Evolutionary conservation across 2,113 vertebrate genomes (phyloP).

Genomic region (Lonchura striata): DNA sequence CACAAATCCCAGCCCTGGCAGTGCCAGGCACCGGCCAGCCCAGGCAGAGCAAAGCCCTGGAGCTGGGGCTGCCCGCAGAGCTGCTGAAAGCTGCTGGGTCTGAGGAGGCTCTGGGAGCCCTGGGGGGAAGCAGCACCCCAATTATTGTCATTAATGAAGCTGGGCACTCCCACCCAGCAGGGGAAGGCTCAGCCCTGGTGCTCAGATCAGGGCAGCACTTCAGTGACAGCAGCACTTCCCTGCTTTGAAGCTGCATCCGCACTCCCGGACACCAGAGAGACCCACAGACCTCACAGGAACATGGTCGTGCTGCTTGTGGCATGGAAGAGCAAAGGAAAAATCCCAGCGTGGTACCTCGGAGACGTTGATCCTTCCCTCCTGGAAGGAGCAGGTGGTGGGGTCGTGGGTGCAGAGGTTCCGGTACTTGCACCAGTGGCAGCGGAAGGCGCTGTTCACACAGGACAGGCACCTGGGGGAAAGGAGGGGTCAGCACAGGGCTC

Average conservation of each 20-base stretch:
- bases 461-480: conserved; percentile 87
- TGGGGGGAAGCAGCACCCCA: neutral
- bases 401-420: conserved; percentile 96
- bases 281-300: fast-evolving
- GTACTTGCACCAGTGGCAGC: conserved; percentile 99
- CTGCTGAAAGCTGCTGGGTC: fast-evolving
- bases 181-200: neutral
- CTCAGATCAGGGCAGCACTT: neutral
- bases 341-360: conserved; percentile 80
- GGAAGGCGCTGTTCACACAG: conserved; percentile 96
- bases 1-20: neutral
- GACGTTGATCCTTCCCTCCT: conserved; percentile 93
- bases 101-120: neutral
- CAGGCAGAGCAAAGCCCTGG: neutral
- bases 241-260: neutral
- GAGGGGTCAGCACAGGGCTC: neutral
- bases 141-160: neutral
- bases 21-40: neutral
- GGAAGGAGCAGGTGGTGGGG: conserved; percentile 96
- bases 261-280: fast-evolving
- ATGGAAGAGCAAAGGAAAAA: fast-evolving
- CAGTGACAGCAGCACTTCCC: neutral
- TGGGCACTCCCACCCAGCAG: neutral
- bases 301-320: fast-evolving
- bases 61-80: fast-evolving